Base-by-base conservation (phyloP, 2,888 invertebrate genomes). In the Epinotia brunnichana region DNA sequence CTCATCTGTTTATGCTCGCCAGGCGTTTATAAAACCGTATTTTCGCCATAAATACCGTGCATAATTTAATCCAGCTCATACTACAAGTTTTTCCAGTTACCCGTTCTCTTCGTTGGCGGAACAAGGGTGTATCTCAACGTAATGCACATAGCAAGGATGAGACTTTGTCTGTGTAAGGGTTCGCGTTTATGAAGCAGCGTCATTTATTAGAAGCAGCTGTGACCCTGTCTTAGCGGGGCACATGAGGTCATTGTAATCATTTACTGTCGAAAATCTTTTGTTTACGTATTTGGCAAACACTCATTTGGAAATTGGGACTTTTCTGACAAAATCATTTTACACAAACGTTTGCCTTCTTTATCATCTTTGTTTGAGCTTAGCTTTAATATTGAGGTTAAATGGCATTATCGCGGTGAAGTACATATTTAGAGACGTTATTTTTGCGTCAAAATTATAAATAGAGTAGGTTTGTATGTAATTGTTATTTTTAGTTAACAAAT, bases 171-270 rank as follows among this genome's bases (percentile, higher is more conserved):
- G 35, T 35, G 44, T 44, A 17, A 68, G 44, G 48, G 15, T 21
- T 11, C 53, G 15, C 39, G 56, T 73, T 72, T 73, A 73, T 63
- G 63, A 69, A 73, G 57, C 68, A 29, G 17, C 54, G 68, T 63
- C 48, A 73, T 73, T 73, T 73, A 73, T 69, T 63, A 63, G 57
- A 57, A 68, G 29, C 73, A 73, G 73, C 73, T 73, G 73, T 63
- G 62, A 69, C 68, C 68, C 73, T 57, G 68, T 59, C 69, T 69
- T 63, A 29, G 51, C 24, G 51, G 62, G 69, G 61, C 60, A 61
- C 51, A 53, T 62, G 44, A 63, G 73, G 63, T 73, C 67, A 62
- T 53, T 63, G 73, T 59, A 57, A 69, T 63, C 57, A 51, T 69
- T 68, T 73, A 72, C 19, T 3, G 35, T 53, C 19, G 51, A 44